Percentiles rank a stretch among this genome's conserved stretches.
These are phyloP conservation scores for Motacilla alba DNA, from an alignment of 2,113 vertebrate genomes.

Conservation along the genomic window DNA sequence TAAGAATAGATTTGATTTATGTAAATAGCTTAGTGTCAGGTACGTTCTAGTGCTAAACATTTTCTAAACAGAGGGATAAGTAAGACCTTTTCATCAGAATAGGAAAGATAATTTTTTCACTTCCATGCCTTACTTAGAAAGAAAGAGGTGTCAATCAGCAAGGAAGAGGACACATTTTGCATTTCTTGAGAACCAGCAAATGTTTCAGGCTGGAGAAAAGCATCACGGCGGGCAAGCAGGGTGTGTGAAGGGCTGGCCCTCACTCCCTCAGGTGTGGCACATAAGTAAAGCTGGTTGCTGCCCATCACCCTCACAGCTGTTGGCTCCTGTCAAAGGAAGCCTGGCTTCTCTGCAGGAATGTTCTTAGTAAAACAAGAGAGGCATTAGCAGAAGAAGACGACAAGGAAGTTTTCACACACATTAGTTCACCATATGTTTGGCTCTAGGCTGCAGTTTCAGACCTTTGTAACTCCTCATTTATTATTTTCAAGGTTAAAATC, in stretches of 20 bases:
- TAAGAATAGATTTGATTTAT: conserved; percentile 11
- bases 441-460: conserved; percentile 15
- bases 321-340: not conserved
- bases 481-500: conserved; percentile 25
- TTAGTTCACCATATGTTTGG: conserved; percentile 33
- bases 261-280: not conserved
- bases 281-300: not conserved
- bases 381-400: not conserved
- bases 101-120: not conserved
- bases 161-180: not conserved
- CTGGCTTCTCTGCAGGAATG: not conserved
- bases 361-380: not conserved
- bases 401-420: not conserved
- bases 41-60: not conserved
- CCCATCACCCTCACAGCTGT: not conserved
- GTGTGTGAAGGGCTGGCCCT: not conserved
- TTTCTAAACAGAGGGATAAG: not conserved
- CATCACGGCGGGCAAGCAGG: not conserved
- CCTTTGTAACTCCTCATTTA: conserved; percentile 12
- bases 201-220: not conserved
- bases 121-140: not conserved
- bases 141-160: not conserved
- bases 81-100: not conserved
- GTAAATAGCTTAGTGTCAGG: not conserved
- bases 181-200: not conserved